Evolutionary conservation across 2,888 invertebrate genomes (phyloP).

Genomic region (Patella depressa): DNA sequence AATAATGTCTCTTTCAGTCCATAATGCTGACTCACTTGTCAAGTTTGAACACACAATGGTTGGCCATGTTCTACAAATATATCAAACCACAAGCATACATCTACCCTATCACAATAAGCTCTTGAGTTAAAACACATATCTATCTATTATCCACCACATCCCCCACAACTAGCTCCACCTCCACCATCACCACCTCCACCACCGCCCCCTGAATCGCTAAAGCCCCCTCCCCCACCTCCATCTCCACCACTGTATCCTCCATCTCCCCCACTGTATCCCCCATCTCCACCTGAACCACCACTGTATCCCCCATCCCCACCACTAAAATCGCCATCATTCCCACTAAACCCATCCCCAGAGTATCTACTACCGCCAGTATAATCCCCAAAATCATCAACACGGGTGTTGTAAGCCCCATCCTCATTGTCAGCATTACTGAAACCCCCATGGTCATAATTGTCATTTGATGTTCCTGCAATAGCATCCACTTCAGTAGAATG

Average conservation of each 20-base stretch:
- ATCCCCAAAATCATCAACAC: conserved; percentile 1
- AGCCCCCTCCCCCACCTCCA: neutral
- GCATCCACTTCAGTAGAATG: neutral
- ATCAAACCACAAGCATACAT: too few species aligned
- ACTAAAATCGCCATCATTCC: neutral
- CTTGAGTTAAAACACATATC: neutral
- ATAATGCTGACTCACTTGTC: too few species aligned
- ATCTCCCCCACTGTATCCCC: neutral
- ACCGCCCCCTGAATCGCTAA: neutral
- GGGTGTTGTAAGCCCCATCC: neutral
- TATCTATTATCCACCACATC: neutral
- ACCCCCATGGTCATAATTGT: neutral
- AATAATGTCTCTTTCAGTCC: too few species aligned
- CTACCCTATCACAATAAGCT: neutral
- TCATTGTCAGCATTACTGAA: neutral
- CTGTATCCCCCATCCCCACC: neutral
- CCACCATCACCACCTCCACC: neutral
- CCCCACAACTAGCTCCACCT: neutral
- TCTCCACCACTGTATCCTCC: neutral
- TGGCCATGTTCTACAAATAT: too few species aligned
- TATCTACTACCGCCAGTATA: neutral
- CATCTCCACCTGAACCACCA: neutral
- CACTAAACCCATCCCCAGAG: neutral
- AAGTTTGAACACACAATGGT: too few species aligned
- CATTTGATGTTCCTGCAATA: neutral